Evolutionary conservation across 2,113 vertebrate species (phyloP), one percentile per base, ranked within the genome.

Genomic region (Podocnemis expansa): DNA sequence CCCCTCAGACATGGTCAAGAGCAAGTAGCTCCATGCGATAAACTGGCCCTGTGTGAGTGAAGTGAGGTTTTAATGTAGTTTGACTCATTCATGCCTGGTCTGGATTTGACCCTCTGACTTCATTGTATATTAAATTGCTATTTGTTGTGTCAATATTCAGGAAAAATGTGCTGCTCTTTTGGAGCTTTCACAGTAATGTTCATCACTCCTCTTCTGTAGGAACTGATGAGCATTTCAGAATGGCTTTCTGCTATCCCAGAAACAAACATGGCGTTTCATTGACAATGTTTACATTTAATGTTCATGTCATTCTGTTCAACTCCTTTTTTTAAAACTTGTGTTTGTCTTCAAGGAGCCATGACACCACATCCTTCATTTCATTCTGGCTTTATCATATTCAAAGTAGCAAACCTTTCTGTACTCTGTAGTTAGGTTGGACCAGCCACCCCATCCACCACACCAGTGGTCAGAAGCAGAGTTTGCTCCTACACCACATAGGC

Each of bases 101-200:
- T 41, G 29, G 92, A 43, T 27, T 87, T 89, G 43, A 88, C 89
- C 75, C 80, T 79, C 87, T 67, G 60, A 8, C 43, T 25, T 82
- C 27, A 2, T 73, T 84, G 17, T 43, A 73, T 94, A 89, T 70
- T 16, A 1, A 81, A 92, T 88, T 80, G 90, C 55, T n/a, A 92
- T 79, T 93, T 89, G 45, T 60, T 80, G 88, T 85, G 7, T 34
- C 34, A 67, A 17, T 70, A 34, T 81, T 92, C 90, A 78, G 87
- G 82, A 89, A 92, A 93, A 93, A 82, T 12, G 80, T 31, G 29
- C 75, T 80, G 89, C 27, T 82, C 83, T 91, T 41, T 58, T 93
- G 93, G 89, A 88, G 79, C 84, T 0, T 0, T 43, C 41, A 63
- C 79, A 83, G 63, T 75, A 78, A 8, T 16, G 45, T 87, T 96